Evolutionary conservation across 2,888 invertebrate genomes (phyloP).

Genomic region (Plagodis pulveraria): DNA sequence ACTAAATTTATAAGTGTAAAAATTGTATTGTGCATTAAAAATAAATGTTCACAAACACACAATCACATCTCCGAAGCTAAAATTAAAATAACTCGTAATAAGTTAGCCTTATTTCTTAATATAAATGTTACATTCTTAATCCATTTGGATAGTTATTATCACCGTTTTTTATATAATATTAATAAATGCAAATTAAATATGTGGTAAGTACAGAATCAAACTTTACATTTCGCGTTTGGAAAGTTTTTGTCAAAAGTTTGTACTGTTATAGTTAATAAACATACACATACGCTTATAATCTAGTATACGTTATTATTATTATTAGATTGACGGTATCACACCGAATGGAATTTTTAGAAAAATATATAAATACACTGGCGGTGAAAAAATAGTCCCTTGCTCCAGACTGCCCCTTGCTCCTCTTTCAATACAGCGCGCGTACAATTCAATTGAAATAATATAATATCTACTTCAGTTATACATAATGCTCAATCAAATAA

Average conservation of each 20-base stretch:
- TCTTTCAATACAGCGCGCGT: no score
- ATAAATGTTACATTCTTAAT: conserved; percentile 43
- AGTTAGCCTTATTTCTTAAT: conserved; percentile 53
- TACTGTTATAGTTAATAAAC: conserved; percentile 51
- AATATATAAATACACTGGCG: neutral
- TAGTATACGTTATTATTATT: conserved; percentile 34
- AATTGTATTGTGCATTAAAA: conserved; percentile 70
- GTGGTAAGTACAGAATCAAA: conserved; percentile 49
- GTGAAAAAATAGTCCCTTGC: conserved; percentile 12
- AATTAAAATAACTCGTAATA: conserved; percentile 48
- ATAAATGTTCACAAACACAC: conserved; percentile 55
- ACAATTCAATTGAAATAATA: no score
- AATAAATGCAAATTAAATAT: conserved; percentile 69
- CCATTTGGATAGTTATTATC: conserved; percentile 53
- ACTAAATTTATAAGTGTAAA: conserved; percentile 53
- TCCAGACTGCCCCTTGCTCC: no score
- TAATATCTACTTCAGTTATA: no score
- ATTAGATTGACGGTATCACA: conserved; percentile 38
- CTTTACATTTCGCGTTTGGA: conserved; percentile 49
- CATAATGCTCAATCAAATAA: no score
- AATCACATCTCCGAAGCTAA: conserved; percentile 50
- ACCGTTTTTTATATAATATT: conserved; percentile 54
- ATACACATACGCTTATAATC: conserved; percentile 49
- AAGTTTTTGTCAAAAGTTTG: conserved; percentile 59
- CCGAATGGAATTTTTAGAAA: conserved; percentile 8